A percentile compares a stretch with the other conserved stretches of the same genome.
These are phyloP conservation scores for Drosophila sechellia DNA, from an alignment of 1,140 invertebrate species.

Conservation along the genomic window DNA sequence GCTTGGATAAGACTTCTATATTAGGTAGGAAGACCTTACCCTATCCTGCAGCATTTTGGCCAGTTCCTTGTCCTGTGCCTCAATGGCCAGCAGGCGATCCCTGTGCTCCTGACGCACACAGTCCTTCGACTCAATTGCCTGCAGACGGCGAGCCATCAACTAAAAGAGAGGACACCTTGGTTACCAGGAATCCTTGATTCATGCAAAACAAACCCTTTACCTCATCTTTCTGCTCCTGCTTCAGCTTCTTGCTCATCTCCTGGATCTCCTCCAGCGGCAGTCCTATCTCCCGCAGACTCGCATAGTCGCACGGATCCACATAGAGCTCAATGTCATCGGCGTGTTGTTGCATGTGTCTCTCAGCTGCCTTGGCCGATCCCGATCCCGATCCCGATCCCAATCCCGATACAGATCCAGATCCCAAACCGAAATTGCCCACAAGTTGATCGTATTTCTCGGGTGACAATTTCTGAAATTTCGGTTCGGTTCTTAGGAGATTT, in stretches of 20 bases:
- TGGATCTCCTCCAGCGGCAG: conserved; percentile 86
- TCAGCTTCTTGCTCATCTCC: conserved; percentile 86
- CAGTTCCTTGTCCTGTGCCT: conserved; percentile 95
- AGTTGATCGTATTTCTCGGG: conserved; percentile 82
- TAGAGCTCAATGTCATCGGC: conserved; percentile 82
- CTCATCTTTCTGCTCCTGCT: conserved; percentile 88
- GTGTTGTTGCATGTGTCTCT: conserved; percentile 76
- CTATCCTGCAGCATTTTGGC: conserved; percentile 95
- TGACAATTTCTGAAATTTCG: conserved; percentile 84
- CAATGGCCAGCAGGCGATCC: conserved; percentile 92
- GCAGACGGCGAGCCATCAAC: conserved; percentile 86
- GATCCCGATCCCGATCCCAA: conserved; percentile 2
- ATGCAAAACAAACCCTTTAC: not conserved
- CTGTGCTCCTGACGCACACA: conserved; percentile 84
- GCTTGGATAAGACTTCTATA: too few relatives aligned
- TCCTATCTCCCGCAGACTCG: conserved; percentile 85
- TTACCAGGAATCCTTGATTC: not conserved
- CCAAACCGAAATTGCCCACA: conserved; percentile 70
- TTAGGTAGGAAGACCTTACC: conserved; percentile 78
- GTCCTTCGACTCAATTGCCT: conserved; percentile 87
- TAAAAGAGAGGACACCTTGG: not conserved
- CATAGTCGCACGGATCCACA: conserved; percentile 82
- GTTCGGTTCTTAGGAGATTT: conserved; percentile 78
- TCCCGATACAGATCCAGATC: conserved; percentile 4
- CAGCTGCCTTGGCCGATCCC: conserved; percentile 48